phyloP scores from a whole-genome alignment of 2,113 vertebrate species.

The Trogon surrucura region DNA sequence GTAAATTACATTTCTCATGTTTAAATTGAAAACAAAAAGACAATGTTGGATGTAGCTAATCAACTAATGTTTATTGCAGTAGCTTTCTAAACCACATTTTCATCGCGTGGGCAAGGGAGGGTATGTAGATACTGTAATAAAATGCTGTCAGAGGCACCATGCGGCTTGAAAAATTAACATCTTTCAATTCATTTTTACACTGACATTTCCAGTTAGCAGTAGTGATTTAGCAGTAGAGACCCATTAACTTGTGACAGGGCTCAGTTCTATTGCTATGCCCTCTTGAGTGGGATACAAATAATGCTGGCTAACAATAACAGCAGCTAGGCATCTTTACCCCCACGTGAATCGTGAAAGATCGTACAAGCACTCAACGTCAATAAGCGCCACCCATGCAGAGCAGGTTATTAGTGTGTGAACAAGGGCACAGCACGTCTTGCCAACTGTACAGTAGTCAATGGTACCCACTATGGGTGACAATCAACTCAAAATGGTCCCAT shows the following conservation, averaged over 20 bases:
- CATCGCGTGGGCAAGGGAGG: neutral
- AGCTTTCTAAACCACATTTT: neutral
- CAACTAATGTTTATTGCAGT: neutral
- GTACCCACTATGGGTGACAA: neutral
- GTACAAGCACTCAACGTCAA: neutral
- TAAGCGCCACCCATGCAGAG: neutral
- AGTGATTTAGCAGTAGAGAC: slow-evolving; percentile 11
- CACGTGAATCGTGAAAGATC: neutral
- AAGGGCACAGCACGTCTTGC: neutral
- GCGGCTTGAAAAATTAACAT: slow-evolving; percentile 50
- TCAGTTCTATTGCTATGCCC: neutral
- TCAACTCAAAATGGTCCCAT: neutral
- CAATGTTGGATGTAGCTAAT: neutral
- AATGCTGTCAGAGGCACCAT: neutral
- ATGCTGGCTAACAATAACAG: neutral
- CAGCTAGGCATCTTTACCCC: neutral
- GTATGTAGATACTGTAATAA: slow-evolving; percentile 32
- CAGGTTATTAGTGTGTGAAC: neutral
- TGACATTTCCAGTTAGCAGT: slow-evolving; percentile 17
- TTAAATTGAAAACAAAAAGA: neutral
- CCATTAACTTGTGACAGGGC: slow-evolving; percentile 20
- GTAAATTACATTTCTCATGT: neutral
- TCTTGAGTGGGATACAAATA: slow-evolving; percentile 3
- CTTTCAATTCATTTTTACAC: slow-evolving; percentile 34
- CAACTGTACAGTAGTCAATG: neutral